Evolutionary conservation across 2,888 invertebrate genomes (phyloP).

Genomic region (Lithophane semibrunnea): DNA sequence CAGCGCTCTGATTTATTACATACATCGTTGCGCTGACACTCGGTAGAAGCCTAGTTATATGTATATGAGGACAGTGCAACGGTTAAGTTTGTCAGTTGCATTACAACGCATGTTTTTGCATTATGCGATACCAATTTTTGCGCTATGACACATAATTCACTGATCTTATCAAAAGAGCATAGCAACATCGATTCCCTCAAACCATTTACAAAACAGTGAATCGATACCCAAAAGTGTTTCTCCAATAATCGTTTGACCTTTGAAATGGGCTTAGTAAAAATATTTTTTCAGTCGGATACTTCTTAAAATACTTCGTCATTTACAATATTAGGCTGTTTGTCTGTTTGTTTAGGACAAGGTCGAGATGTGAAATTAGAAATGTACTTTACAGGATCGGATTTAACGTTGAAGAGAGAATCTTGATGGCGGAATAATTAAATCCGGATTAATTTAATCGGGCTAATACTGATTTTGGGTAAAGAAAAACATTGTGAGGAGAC

Average conservation of each 20-base stretch:
- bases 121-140: background rate
- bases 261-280: slow-evolving; percentile 24
- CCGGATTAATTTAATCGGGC: slow-evolving; percentile 33
- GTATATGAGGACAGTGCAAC: background rate
- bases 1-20: background rate
- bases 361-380: slow-evolving; percentile 43
- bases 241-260: slow-evolving; percentile 36
- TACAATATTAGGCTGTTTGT: slow-evolving; percentile 51
- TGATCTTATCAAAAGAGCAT: background rate
- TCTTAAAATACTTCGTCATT: slow-evolving; percentile 54
- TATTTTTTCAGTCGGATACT: slow-evolving; percentile 47
- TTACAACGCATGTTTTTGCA: background rate
- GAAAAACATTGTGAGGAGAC: slow-evolving; percentile 34
- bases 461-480: slow-evolving; percentile 31
- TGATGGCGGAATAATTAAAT: slow-evolving; percentile 52
- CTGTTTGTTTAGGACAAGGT: slow-evolving; percentile 58
- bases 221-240: slow-evolving; percentile 34
- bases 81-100: background rate
- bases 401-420: slow-evolving; percentile 30
- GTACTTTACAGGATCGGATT: slow-evolving; percentile 36
- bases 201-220: slow-evolving; percentile 20
- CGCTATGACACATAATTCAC: background rate
- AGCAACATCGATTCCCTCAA: background rate
- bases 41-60: background rate
- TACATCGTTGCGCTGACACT: background rate